Evolutionary conservation across 2,113 vertebrate genomes (phyloP).

Genomic region (Gymnocephalus cernua): DNA sequence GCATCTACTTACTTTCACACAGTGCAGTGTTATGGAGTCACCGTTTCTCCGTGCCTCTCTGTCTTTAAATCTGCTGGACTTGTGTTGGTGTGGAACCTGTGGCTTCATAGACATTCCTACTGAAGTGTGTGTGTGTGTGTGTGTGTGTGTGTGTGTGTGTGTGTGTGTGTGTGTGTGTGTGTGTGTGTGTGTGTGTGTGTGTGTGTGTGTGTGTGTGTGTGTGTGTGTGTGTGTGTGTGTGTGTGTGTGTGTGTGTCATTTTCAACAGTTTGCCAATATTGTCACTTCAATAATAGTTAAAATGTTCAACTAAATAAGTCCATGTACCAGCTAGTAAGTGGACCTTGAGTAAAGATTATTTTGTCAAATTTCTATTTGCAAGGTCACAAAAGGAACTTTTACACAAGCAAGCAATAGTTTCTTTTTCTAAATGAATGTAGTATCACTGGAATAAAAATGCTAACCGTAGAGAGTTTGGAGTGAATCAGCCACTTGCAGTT

Average conservation of each 20-base stretch:
- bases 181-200: background rate
- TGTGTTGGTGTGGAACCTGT: background rate
- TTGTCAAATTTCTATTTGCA: background rate
- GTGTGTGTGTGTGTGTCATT: too few species aligned
- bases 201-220: background rate
- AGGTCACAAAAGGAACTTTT: background rate
- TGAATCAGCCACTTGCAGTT: background rate
- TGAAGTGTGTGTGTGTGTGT: background rate
- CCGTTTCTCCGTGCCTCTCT: background rate
- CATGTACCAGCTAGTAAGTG: too few species aligned
- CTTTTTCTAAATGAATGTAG: background rate
- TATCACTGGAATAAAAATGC: background rate
- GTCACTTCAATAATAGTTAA: background rate
- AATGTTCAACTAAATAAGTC: background rate
- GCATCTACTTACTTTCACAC: background rate
- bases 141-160: background rate
- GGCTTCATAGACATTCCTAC: conserved; percentile 32
- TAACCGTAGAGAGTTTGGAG: background rate
- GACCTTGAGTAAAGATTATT: background rate
- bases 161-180: background rate
- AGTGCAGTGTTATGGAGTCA: background rate
- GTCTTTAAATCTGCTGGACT: background rate
- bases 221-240: background rate
- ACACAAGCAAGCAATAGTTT: background rate
- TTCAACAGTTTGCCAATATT: background rate